A percentile compares a stretch with the other conserved stretches of the same genome.
Evolutionary conservation across 2,797 vertebrate species (phyloP).

Genomic region (Catamblyrhynchus diadema): DNA sequence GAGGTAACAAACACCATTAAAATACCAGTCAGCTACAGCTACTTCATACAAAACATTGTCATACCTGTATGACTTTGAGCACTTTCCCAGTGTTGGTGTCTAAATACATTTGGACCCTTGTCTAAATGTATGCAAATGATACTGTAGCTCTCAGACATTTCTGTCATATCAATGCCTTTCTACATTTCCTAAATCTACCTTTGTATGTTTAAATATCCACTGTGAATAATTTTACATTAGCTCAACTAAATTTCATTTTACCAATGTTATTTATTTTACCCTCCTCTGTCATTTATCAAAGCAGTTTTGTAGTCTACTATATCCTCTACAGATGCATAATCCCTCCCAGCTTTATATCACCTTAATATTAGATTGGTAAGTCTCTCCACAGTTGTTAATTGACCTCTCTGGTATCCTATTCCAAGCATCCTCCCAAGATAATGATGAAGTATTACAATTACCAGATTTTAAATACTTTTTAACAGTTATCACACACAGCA

Average conservation of each 20-base stretch:
- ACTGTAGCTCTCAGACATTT: not conserved
- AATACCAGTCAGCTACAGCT: not conserved
- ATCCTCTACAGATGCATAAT: constrained; percentile 13
- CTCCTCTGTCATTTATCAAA: constrained; percentile 42
- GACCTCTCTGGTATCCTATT: constrained; percentile 14
- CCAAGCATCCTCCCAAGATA: constrained; percentile 29
- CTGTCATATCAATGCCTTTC: not conserved
- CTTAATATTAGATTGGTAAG: constrained; percentile 37
- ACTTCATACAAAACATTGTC: not conserved
- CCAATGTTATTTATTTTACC: not conserved
- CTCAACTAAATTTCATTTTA: constrained; percentile 10
- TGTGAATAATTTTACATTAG: not conserved
- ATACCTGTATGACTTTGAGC: not conserved
- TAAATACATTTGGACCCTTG: not conserved
- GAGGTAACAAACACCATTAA: not conserved
- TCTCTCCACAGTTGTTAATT: constrained; percentile 24
- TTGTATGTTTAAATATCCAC: constrained; percentile 3
- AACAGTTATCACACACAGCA: not conserved
- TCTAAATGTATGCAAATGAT: not conserved
- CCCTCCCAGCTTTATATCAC: constrained; percentile 36
- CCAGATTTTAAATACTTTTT: not conserved
- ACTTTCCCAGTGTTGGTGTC: not conserved
- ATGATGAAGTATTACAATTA: constrained; percentile 11
- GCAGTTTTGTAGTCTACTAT: not conserved
- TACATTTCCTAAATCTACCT: not conserved